Percentiles rank a stretch among this genome's conserved stretches.
These are phyloP conservation scores for Pluvianellus socialis DNA, from an alignment of 2,113 vertebrate genomes.

Conservation along the genomic window DNA sequence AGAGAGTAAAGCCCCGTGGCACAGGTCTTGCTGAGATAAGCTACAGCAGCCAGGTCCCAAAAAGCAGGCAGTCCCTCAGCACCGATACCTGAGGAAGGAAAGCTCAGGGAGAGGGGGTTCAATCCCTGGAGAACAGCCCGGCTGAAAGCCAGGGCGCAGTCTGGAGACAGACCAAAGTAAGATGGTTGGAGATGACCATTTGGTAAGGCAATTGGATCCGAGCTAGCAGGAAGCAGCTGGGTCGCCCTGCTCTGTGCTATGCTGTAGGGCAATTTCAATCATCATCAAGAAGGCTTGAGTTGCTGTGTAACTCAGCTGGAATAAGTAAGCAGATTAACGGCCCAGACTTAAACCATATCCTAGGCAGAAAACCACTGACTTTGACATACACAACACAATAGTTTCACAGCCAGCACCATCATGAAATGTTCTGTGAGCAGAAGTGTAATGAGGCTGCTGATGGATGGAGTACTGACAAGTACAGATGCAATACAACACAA, in stretches of 20 bases:
- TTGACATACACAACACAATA: conserved; percentile 22
- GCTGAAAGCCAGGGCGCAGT: not conserved
- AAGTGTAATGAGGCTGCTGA: conserved; percentile 46
- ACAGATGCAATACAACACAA: conserved; percentile 50
- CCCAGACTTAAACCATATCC: conserved; percentile 23
- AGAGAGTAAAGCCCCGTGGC: not conserved
- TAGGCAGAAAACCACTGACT: conserved; percentile 31
- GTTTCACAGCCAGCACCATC: conserved; percentile 50
- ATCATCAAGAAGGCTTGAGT: conserved; percentile 8
- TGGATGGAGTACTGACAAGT: conserved; percentile 45
- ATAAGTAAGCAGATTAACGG: conserved; percentile 41
- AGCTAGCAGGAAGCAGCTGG: conserved; percentile 4
- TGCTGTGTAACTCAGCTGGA: conserved; percentile 10
- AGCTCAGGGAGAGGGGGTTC: not conserved
- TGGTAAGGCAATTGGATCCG: not conserved
- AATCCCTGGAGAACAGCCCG: not conserved
- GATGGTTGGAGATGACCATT: not conserved
- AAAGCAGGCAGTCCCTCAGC: not conserved
- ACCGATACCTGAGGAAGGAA: not conserved
- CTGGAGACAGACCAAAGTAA: not conserved
- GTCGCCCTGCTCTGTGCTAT: not conserved
- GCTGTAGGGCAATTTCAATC: conserved; percentile 17
- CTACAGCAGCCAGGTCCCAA: not conserved
- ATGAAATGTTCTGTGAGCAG: conserved; percentile 1
- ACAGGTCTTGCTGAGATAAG: not conserved